Conservation (phyloP, 2,113 vertebrate species). For the Oceanodroma tethys region DNA sequence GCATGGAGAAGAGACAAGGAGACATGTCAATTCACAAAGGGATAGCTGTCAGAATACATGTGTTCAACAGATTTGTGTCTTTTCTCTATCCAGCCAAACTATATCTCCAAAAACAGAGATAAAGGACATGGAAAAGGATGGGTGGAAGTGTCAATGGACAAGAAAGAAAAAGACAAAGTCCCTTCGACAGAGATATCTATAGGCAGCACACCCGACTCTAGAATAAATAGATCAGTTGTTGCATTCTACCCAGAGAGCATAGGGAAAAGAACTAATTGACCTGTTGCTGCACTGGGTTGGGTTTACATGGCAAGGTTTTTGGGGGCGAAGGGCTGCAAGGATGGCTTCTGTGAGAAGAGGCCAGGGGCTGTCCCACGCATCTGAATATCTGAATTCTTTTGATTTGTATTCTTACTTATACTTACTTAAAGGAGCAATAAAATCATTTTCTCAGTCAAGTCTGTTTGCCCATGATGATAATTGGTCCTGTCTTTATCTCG, state of each 20-base stretch:
- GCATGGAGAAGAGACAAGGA: not conserved
- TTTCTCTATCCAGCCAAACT: not conserved
- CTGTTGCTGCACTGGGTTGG: not conserved
- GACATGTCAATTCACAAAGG: not conserved
- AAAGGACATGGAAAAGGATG: not conserved
- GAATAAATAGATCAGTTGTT: not conserved
- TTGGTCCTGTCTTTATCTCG: not conserved
- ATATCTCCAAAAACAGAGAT: not conserved
- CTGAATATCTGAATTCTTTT: not conserved
- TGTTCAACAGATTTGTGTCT: not conserved
- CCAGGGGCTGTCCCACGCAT: not conserved
- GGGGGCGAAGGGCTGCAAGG: rapidly evolving
- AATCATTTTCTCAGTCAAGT: not conserved
- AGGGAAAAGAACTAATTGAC: not conserved
- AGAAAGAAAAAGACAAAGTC: not conserved
- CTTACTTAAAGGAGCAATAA: not conserved
- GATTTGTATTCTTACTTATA: not conserved
- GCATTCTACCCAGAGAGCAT: not conserved
- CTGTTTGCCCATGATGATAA: rapidly evolving
- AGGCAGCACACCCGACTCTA: not conserved
- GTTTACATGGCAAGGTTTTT: not conserved
- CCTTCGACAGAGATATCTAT: not conserved
- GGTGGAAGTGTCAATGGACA: not conserved
- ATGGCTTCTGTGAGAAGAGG: rapidly evolving
- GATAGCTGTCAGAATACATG: not conserved